Evolutionary conservation across 2,888 invertebrate species (phyloP).

Genomic region (Drosophila subsilvestris): DNA sequence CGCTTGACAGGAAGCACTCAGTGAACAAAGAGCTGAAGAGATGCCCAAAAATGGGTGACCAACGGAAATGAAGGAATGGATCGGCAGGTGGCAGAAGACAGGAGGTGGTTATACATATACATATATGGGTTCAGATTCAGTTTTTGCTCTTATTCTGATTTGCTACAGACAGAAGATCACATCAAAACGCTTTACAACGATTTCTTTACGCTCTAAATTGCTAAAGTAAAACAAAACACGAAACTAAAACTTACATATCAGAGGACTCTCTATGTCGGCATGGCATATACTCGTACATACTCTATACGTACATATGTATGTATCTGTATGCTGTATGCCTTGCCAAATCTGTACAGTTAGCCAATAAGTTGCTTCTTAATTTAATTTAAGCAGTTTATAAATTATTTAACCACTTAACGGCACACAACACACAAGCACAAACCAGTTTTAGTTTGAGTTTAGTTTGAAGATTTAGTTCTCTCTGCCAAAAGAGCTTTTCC

Average conservation of each 20-base stretch:
- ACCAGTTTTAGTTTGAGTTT: slow-evolving; percentile 23
- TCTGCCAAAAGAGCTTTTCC: slow-evolving; percentile 27
- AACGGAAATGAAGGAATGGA: neutral
- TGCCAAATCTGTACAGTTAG: slow-evolving; percentile 68
- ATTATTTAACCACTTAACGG: slow-evolving; percentile 1
- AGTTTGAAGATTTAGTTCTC: slow-evolving; percentile 28
- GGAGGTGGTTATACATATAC: slow-evolving; percentile 1
- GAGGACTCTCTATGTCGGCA: slow-evolving; percentile 52
- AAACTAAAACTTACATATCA: slow-evolving; percentile 62
- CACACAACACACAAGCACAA: slow-evolving; percentile 8
- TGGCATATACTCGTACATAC: slow-evolving; percentile 1
- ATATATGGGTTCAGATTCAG: slow-evolving; percentile 51
- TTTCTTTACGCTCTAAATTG: slow-evolving; percentile 83
- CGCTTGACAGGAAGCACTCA: slow-evolving; percentile 37
- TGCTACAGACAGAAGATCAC: slow-evolving; percentile 55
- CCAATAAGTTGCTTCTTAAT: slow-evolving; percentile 38
- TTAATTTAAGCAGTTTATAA: slow-evolving; percentile 26
- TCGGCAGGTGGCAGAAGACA: slow-evolving; percentile 4
- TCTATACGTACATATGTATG: neutral
- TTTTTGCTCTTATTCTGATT: slow-evolving; percentile 73
- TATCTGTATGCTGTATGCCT: slow-evolving; percentile 3
- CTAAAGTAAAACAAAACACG: slow-evolving; percentile 63
- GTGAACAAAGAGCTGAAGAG: slow-evolving; percentile 23
- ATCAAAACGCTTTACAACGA: slow-evolving; percentile 64
- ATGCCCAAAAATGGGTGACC: slow-evolving; percentile 7